These are phyloP conservation scores for Drosophila multiciliata DNA, from an alignment of 2,888 invertebrate genomes.

Conservation along the genomic window DNA sequence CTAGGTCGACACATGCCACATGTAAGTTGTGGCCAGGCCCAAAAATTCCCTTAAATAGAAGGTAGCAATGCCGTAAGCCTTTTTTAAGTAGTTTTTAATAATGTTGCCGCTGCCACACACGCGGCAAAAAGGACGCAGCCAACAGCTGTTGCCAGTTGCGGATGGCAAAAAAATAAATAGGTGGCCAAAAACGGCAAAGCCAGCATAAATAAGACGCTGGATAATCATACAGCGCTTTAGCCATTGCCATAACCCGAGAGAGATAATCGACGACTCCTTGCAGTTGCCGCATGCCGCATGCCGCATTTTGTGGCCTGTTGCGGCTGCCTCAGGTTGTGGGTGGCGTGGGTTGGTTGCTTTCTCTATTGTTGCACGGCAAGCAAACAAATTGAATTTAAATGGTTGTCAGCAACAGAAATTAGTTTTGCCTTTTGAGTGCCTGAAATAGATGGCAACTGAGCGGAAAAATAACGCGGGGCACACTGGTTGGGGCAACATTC, in stretches of 20 bases:
- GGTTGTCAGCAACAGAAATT: conserved; percentile 75
- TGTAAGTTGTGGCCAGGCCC: conserved; percentile 6
- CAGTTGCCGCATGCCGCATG: conserved; percentile 6
- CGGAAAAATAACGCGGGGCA: not conserved
- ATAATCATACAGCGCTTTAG: conserved; percentile 29
- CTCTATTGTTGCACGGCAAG: conserved; percentile 41
- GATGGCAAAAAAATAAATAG: conserved; percentile 9
- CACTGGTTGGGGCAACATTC: not conserved
- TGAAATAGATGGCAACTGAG: conserved; percentile 35
- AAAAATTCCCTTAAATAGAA: conserved; percentile 18
- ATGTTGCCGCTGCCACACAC: conserved; percentile 62
- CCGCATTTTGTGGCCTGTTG: conserved; percentile 14
- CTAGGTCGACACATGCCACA: conserved; percentile 11
- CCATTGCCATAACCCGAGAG: not conserved
- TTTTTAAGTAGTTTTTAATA: conserved; percentile 75
- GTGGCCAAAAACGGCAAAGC: conserved; percentile 37
- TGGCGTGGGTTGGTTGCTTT: conserved; percentile 14
- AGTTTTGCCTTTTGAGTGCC: conserved; percentile 64
- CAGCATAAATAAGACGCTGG: conserved; percentile 49
- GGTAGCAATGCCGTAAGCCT: conserved; percentile 51
- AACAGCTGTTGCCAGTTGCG: conserved; percentile 47
- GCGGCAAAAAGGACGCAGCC: conserved; percentile 55
- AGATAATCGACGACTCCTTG: conserved; percentile 46
- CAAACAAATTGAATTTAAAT: conserved; percentile 73
- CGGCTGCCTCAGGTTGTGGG: conserved; percentile 17